Evolutionary conservation across 2,797 vertebrate species (phyloP).

Genomic region (Hozukius guyotensis): DNA sequence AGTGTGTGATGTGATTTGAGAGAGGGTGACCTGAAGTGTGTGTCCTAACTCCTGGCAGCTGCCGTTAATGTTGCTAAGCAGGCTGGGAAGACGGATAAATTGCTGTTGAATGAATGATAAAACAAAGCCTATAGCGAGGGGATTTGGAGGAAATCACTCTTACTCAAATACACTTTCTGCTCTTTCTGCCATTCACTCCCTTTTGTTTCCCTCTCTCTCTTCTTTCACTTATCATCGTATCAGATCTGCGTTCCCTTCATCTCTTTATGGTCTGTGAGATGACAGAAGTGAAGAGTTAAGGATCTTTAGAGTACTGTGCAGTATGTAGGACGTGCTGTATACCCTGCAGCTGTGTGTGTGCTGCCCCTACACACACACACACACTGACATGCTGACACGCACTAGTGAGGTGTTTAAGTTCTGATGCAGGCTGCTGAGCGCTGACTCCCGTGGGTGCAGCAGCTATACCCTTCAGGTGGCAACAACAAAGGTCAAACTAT

Average conservation of each 20-base stretch:
- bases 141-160: conserved; percentile 10
- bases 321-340: background rate
- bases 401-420: conserved; percentile 3
- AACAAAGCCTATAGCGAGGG: background rate
- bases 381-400: background rate
- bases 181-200: conserved; percentile 8
- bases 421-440: conserved; percentile 13
- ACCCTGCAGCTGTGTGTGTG: conserved; percentile 2
- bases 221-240: background rate
- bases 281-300: conserved; percentile 8
- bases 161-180: background rate
- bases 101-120: conserved; percentile 38
- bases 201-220: conserved; percentile 7
- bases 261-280: conserved; percentile 12
- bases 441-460: conserved; percentile 14
- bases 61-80: conserved; percentile 12
- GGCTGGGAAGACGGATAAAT: background rate
- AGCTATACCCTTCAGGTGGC: conserved; percentile 35
- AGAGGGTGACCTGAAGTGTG: conserved; percentile 9
- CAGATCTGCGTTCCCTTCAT: background rate
- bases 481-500: conserved; percentile 61
- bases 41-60: conserved; percentile 2
- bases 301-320: background rate
- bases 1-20: background rate
- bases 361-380: background rate